Base-by-base conservation (phyloP, 1,140 invertebrate species). In the Drosophila willistoni region DNA sequence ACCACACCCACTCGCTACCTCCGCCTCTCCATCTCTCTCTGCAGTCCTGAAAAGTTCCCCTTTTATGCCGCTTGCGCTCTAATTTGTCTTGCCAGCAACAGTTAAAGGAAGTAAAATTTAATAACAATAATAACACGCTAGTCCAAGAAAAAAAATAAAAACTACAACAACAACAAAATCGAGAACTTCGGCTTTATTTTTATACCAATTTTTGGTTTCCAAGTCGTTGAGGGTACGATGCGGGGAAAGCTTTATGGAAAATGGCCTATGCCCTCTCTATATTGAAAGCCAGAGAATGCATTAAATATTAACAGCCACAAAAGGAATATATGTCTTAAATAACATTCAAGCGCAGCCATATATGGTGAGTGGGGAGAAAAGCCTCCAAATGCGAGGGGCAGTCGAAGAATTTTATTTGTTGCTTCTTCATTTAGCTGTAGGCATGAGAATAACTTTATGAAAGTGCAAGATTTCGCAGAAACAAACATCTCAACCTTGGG, bases 41-140 rank as follows among this genome's bases (percentile, higher is more conserved):
- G 42, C 14, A 17, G 14, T 47, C 14, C 14, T 19, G 44, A 14
- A 36, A 47, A 47, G 14, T 17, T 17, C 44, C 44, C 19, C 44
- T 51, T 51, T 51, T 10, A 51, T 51, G 17, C 44, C 44, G 17
- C 10, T 47, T 47, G 36, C 44, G 13, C 67, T 25, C 72, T 70
- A 78, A 73, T 87, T 73, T 79, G 83, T 86, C 79, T 79, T 67
- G 44, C 42, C 75, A 78, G 83, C 82, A 86, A 86, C 82, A 87
- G 82, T 87, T 87, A 83, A 68, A 73, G 83, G 73, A 77, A 83
- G 73, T 87, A 87, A 89, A 82, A 89, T 87, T 87, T 87, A 87
- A 87, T 87, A 89, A 87, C 83, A 83, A 87, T 86, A 86, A 86
- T 87, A 86, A 86, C 67, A 86, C 67, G 79, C 74, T 77, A 64